These are phyloP conservation scores for Colaptes auratus DNA, from an alignment of 2,113 vertebrate genomes.

Conservation along the genomic window DNA sequence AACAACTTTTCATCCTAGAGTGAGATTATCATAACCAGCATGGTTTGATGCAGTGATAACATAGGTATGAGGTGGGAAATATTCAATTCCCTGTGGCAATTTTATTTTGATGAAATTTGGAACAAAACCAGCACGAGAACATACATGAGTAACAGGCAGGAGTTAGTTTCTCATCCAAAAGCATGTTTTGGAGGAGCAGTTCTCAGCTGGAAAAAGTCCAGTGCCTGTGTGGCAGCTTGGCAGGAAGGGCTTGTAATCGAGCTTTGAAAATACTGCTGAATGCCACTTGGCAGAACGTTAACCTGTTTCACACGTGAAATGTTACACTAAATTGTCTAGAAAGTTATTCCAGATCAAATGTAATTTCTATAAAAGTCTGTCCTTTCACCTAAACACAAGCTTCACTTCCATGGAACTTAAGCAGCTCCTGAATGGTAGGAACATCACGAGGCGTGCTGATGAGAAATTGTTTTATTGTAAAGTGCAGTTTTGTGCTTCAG, in stretches of 20 bases:
- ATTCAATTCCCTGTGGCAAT: background rate
- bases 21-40: background rate
- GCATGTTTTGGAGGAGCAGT: background rate
- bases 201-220: background rate
- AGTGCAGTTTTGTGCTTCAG: background rate
- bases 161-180: background rate
- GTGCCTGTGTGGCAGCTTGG: background rate
- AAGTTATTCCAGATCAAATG: background rate
- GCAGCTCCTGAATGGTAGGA: background rate
- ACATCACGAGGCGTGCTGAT: rapidly evolving
- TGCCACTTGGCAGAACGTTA: background rate
- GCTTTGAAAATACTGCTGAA: conserved; percentile 16
- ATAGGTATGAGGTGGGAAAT: background rate
- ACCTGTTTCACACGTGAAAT: background rate
- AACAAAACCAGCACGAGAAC: background rate
- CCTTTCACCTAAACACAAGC: background rate
- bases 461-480: background rate
- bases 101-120: background rate
- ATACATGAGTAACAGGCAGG: background rate
- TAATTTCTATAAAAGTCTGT: background rate
- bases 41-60: background rate
- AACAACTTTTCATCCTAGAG: background rate
- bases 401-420: background rate
- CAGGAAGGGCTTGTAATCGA: background rate
- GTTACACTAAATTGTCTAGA: background rate